A percentile compares a stretch with the other conserved stretches of the same genome.
phyloP scores from a whole-genome alignment of 2,797 vertebrate species.

The Margarornis squamiger region DNA sequence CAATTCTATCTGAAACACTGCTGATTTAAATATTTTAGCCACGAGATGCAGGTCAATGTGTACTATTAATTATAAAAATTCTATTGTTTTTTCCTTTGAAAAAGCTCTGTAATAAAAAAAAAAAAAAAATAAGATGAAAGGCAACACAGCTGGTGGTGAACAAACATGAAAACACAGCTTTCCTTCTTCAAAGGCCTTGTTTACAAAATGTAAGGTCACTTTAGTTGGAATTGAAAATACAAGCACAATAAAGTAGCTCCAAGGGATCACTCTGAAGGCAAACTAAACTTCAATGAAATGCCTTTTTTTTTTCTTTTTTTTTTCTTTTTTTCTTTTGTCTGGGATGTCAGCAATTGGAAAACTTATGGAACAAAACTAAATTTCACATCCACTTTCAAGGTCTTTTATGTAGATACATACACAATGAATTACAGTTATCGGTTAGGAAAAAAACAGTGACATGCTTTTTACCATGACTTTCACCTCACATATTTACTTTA shows the following conservation, averaged over 20 bases:
- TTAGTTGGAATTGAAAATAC: not conserved
- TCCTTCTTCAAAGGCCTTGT: constrained; percentile 32
- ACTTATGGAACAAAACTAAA: not conserved
- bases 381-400: not conserved
- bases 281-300: constrained; percentile 4
- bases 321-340: not conserved
- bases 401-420: not conserved
- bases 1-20: not conserved
- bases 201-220: constrained; percentile 40
- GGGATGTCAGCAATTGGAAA: not conserved
- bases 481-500: not conserved
- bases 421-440: not conserved
- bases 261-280: constrained; percentile 12
- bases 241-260: not conserved
- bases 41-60: constrained; percentile 20
- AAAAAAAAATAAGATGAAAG: constrained; percentile 32
- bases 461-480: not conserved
- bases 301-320: not conserved
- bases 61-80: constrained; percentile 35
- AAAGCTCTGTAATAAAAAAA: not conserved
- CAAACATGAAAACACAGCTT: not conserved
- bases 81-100: constrained; percentile 12
- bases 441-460: not conserved
- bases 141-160: not conserved
- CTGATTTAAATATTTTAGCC: constrained; percentile 42